Base-by-base conservation (phyloP, 2,888 invertebrate genomes). In the Rotaria magnacalcarata region DNA sequence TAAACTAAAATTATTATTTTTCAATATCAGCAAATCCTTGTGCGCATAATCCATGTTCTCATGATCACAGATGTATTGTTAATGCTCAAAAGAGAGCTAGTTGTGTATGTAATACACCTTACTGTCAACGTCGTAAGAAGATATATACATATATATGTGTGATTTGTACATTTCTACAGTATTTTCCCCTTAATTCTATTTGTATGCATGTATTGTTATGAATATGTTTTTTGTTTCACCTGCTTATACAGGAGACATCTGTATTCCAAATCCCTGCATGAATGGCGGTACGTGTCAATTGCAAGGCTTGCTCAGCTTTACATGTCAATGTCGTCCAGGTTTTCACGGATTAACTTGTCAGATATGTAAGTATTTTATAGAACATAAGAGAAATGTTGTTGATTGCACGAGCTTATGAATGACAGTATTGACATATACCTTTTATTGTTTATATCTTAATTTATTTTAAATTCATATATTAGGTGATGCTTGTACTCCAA, bases 181-280 rank as follows among this genome's bases (percentile, higher is more conserved):
- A 54, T 54, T 7, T 54, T 54, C 21, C 16, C 16, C 50, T 16
- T 54, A 6, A 4, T 54, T 21, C 7, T 1, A 54, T 54, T 54
- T 19, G 6, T 54, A 21, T 54, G 54, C 54, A 54, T 21, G 54
- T 7, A 21, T 21, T 54, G 19, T 54, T 3, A 52, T 52, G 8
- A 52, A 54, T 54, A 5, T 21, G 19, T 43, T 85, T 85, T 84
- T 56, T 27, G 11, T 16, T 52, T 52, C 8, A 52, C 52, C 52
- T 52, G 52, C 52, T 52, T 52, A 52, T 52, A 52, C 52, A 86
- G 86, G 86, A 84, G 86, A 86, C 84, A 84, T 87, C 1, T 87
- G 87, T 60, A 60, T 85, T 16, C 87, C 87, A n/a, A 87, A 87
- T 67, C 87, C 87, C 10, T 87, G 87, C 50, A 85, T 80, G n/a